Conservation (phyloP, 2,797 vertebrate species). For the Anolis apletophallus region DNA sequence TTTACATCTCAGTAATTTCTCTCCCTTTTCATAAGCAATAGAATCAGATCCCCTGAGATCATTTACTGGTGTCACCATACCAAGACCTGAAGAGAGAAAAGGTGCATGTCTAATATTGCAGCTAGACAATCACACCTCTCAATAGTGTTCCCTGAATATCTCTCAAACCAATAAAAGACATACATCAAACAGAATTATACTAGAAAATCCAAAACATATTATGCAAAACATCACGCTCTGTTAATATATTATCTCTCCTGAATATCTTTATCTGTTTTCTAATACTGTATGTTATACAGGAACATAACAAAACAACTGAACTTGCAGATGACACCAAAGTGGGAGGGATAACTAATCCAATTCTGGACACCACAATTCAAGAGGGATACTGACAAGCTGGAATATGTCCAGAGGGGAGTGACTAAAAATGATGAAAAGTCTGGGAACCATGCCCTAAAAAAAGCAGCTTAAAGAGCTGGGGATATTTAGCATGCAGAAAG, state of each 20-base stretch:
- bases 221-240: not conserved
- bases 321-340: too few relatives aligned
- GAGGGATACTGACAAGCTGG: too few relatives aligned
- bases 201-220: not conserved
- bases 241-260: not conserved
- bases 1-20: constrained; percentile 95
- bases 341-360: too few relatives aligned
- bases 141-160: not conserved
- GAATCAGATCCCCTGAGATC: constrained; percentile 97
- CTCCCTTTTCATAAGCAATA: constrained; percentile 96
- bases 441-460: too few relatives aligned
- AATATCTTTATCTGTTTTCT: not conserved
- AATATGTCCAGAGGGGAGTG: too few relatives aligned
- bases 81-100: constrained; percentile 84
- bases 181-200: not conserved
- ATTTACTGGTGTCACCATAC: constrained; percentile 98
- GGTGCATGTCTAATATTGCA: not conserved
- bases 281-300: not conserved
- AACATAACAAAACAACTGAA: not conserved
- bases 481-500: too few relatives aligned
- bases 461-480: too few relatives aligned
- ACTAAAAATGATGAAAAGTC: too few relatives aligned
- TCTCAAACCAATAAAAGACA: not conserved
- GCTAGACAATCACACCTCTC: not conserved
- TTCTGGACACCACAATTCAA: too few relatives aligned